Conservation (phyloP, 35 echinoderm and acorn worm genomes). For the Acanthaster planci region DNA sequence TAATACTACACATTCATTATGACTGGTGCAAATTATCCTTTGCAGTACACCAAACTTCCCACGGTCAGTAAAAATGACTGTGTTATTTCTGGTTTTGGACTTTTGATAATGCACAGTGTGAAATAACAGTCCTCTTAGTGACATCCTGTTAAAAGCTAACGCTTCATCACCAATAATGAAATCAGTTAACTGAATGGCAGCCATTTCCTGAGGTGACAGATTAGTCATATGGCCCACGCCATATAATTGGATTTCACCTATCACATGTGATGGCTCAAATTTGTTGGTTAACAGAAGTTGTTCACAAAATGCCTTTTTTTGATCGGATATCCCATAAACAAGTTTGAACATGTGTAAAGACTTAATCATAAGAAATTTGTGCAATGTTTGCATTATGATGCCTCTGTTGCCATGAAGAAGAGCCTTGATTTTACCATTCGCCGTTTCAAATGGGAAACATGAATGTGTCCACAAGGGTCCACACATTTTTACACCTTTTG, state of each 20-base stretch:
- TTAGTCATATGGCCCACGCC: neutral
- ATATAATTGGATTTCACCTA: neutral
- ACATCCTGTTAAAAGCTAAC: neutral
- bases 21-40: neutral
- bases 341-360: too few species aligned
- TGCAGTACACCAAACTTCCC: neutral
- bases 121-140: neutral
- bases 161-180: neutral
- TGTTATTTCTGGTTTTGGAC: slow-evolving; percentile 15
- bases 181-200: neutral
- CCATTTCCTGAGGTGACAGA: neutral
- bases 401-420: slow-evolving; percentile 49
- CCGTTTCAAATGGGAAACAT: slow-evolving; percentile 71
- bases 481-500: slow-evolving; percentile 48
- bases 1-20: slow-evolving; percentile 8
- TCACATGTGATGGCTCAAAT: neutral
- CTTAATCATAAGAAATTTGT: slow-evolving; percentile 42
- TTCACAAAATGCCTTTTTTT: neutral
- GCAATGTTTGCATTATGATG: slow-evolving; percentile 34
- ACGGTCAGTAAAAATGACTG: neutral
- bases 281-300: neutral
- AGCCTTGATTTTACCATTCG: slow-evolving; percentile 49
- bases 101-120: neutral
- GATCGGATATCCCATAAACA: slow-evolving; percentile 34
- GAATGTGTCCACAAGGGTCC: slow-evolving; percentile 80